Percentiles rank a stretch among this genome's conserved stretches.
These are phyloP conservation scores for Epinephelus cyanopodus DNA, from an alignment of 2,113 vertebrate genomes.

Conservation along the genomic window DNA sequence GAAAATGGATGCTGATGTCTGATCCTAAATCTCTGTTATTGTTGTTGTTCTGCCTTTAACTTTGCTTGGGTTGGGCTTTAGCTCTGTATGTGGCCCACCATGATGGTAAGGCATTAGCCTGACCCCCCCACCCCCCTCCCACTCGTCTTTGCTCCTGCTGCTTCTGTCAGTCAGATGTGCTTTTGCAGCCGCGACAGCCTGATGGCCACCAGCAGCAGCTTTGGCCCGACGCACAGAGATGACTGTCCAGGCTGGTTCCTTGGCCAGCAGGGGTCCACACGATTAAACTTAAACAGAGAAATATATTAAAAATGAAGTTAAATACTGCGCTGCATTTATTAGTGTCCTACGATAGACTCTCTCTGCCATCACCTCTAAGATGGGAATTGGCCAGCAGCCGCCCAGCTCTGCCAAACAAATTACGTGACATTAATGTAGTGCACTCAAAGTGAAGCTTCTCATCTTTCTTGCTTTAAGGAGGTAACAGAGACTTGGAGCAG, in stretches of 20 bases:
- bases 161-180: conserved; percentile 75
- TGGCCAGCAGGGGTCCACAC: conserved; percentile 70
- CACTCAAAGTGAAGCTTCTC: neutral
- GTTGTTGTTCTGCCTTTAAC: conserved; percentile 76
- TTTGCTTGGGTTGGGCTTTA: conserved; percentile 76
- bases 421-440: neutral
- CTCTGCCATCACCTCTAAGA: conserved; percentile 1
- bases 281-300: neutral
- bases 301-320: neutral
- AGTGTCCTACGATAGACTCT: neutral
- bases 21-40: conserved; percentile 71
- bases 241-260: conserved; percentile 33
- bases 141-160: conserved; percentile 67
- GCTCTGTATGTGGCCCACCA: conserved; percentile 86
- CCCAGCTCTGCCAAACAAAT: neutral
- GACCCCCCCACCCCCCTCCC: neutral
- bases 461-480: neutral
- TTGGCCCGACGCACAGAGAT: conserved; percentile 10
- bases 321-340: neutral
- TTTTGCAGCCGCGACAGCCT: conserved; percentile 46
- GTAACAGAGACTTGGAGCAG: neutral
- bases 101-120: conserved; percentile 84
- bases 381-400: neutral
- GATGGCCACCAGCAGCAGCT: conserved; percentile 42
- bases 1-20: conserved; percentile 42